phyloP scores from a whole-genome alignment of 2,113 vertebrate species.

The Fregetta grallaria region DNA sequence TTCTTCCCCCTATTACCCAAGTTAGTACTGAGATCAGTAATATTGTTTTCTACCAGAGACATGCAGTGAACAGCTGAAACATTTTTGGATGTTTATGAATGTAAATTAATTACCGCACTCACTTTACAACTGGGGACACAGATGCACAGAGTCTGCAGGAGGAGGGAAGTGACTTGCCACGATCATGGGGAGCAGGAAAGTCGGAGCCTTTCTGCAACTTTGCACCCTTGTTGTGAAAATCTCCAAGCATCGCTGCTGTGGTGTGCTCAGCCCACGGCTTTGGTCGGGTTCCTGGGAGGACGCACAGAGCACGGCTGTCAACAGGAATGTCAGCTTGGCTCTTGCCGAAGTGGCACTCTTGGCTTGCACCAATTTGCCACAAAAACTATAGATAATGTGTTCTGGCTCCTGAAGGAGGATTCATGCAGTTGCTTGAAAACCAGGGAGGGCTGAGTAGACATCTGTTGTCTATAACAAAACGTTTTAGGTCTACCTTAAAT shows the following conservation, averaged over 20 bases:
- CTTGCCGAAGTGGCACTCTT: neutral
- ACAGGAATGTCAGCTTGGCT: neutral
- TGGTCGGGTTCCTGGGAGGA: neutral
- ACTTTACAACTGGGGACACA: neutral
- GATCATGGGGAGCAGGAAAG: neutral
- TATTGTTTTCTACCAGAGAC: neutral
- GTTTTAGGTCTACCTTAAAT: constrained; percentile 41
- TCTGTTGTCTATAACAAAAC: constrained; percentile 14
- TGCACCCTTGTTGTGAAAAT: neutral
- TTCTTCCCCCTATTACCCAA: neutral
- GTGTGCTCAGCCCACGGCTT: neutral
- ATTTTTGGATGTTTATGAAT: neutral
- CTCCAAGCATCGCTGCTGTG: accelerated
- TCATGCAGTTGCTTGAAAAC: neutral
- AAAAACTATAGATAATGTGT: neutral
- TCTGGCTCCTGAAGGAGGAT: neutral
- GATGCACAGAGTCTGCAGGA: neutral
- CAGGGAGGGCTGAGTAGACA: neutral
- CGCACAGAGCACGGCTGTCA: accelerated
- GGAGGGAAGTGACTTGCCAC: neutral
- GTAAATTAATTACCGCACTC: neutral
- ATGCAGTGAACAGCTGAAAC: neutral
- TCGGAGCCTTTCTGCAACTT: neutral
- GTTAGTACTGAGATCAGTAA: neutral
- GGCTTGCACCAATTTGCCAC: neutral